Evolutionary conservation across 2,888 invertebrate species (phyloP).

Genomic region (Ommatoiulus sabulosus): DNA sequence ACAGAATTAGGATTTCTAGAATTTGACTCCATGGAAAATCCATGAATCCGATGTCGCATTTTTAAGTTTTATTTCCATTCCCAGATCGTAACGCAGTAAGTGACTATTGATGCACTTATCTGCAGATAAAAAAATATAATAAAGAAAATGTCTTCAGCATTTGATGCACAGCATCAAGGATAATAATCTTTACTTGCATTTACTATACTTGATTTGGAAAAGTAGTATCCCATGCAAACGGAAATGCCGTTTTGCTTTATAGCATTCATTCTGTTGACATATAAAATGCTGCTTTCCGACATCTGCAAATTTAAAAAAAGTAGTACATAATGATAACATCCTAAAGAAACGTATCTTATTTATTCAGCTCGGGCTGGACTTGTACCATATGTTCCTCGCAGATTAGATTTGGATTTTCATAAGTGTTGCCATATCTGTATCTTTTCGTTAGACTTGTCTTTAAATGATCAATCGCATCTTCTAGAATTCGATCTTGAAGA

Average conservation of each 20-base stretch:
- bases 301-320: not conserved
- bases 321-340: not conserved
- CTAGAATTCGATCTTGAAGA: not conserved
- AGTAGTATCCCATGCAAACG: not conserved
- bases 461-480: not conserved
- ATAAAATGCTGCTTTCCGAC: not conserved
- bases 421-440: no score
- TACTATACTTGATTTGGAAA: not conserved
- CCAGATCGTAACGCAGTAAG: not conserved
- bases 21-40: no score
- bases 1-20: no score
- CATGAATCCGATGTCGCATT: no score
- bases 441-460: not conserved
- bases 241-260: not conserved
- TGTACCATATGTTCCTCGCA: not conserved
- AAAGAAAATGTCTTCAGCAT: no score
- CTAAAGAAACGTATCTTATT: no score
- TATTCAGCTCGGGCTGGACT: no score
- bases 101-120: not conserved
- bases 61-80: not conserved
- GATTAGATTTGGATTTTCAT: not conserved
- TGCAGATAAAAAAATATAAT: not conserved
- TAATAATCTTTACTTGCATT: not conserved
- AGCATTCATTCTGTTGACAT: not conserved
- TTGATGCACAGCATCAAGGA: no score